A percentile compares a stretch with the other conserved stretches of the same genome.
Conservation (phyloP, 2,888 invertebrate genomes). For the Drosophila anceps region DNA sequence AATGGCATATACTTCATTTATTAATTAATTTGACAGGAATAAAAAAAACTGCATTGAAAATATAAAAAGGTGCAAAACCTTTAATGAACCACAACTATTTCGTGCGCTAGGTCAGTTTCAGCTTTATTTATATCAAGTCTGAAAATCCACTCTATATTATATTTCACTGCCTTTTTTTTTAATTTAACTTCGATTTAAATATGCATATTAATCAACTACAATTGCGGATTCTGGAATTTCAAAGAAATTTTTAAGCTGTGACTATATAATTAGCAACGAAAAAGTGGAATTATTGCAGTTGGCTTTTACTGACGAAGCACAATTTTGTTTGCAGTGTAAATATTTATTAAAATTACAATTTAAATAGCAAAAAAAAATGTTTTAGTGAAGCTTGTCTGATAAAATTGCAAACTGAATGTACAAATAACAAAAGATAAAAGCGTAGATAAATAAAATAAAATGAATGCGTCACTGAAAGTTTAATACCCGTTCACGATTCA, state of each 20-base stretch:
- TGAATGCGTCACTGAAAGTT: too few relatives aligned
- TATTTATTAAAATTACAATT: not conserved
- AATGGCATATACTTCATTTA: constrained; percentile 55
- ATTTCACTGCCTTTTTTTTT: not conserved
- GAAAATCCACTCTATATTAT: not conserved
- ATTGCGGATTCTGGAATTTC: not conserved
- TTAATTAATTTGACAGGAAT: constrained; percentile 58
- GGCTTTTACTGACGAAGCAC: not conserved
- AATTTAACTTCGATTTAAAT: not conserved
- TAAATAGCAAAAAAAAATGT: not conserved
- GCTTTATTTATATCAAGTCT: not conserved
- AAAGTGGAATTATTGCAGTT: not conserved
- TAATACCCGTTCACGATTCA: not conserved
- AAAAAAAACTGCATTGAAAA: constrained; percentile 15
- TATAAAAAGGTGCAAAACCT: not conserved
- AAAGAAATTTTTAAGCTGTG: not conserved
- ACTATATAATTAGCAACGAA: not conserved
- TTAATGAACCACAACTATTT: constrained; percentile 14
- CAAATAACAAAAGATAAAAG: not conserved
- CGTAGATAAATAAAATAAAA: not conserved
- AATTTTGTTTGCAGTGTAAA: not conserved
- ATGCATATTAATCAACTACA: not conserved
- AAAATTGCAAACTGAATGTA: not conserved
- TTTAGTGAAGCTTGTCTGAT: too few relatives aligned
- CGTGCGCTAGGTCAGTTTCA: not conserved